These are phyloP conservation scores for Leptogaster cylindrica DNA, from an alignment of 2,888 invertebrate genomes.

Conservation along the genomic window DNA sequence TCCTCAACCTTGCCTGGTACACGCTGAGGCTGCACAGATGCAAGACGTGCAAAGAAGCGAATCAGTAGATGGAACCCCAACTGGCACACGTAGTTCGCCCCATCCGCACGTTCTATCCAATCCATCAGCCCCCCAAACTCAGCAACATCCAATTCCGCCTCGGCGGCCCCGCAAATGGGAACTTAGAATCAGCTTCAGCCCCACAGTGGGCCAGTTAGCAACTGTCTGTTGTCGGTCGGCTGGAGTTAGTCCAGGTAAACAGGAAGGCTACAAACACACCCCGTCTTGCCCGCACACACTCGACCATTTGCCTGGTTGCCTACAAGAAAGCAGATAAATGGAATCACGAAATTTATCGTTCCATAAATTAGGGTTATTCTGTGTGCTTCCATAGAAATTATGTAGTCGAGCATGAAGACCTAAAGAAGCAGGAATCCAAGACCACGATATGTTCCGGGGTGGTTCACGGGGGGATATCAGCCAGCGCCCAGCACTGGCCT, in stretches of 20 bases:
- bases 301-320: constrained; percentile 20
- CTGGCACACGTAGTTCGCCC: no score
- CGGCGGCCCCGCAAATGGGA: neutral
- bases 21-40: no score
- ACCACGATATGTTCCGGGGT: neutral
- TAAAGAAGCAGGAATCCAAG: constrained; percentile 15
- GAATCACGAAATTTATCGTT: constrained; percentile 49
- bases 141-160: neutral
- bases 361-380: constrained; percentile 48
- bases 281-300: constrained; percentile 1
- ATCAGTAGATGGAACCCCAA: no score
- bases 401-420: constrained; percentile 41
- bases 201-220: neutral
- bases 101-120: neutral
- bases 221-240: neutral
- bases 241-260: constrained; percentile 43
- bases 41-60: no score
- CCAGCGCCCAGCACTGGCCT: no score
- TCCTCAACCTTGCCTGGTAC: neutral
- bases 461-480: neutral
- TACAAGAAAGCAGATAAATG: constrained; percentile 45
- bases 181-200: constrained; percentile 2
- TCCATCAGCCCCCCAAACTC: constrained; percentile 1
- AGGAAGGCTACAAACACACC: constrained; percentile 35
- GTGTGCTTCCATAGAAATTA: constrained; percentile 43